Base-by-base conservation (phyloP, 1,140 invertebrate genomes). In the Nasonia longicornis region DNA sequence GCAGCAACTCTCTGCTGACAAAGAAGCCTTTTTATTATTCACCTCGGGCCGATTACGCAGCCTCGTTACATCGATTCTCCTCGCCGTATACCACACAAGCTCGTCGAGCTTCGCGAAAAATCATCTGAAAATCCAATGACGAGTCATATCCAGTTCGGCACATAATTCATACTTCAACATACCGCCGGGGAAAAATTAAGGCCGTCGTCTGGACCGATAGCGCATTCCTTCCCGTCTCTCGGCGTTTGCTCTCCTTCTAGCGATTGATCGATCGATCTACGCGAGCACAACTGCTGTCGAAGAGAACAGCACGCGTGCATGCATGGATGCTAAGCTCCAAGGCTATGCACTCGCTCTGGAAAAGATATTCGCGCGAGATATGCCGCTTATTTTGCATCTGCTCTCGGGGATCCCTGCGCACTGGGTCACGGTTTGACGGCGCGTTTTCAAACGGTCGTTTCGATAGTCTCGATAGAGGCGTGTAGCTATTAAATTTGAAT, bases 361-460 rank as follows among this genome's bases (percentile, higher is more conserved):
- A 77, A 81, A 76, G 66, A 81, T 71, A 81, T 70, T 81, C 38
- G 35, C 48, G 79, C 42, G 12, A 26, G 79, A 75, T 75, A 78
- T n/a, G 29, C 70, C 22, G 38, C 58, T 80, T 66, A 70, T 45
- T 80, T 80, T 75, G 66, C 73, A 74, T 66, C 26, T 75, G 26
- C 22, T 69, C 22, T 69, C 20, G 10, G 38, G 38, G 31, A 42
- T 35, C 70, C 38, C 16, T 38, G 48, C 31, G 31, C 8, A 66
- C 35, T 77, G 75, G 75, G 75, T 77, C 75, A 77, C n/a, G 75
- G 58, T 22, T 66, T 67, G 16, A 20, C 52, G 6, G 2, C 52
- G 16, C 7, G n/a, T n/a, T 20, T n/a, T 58, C 52, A 58, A 58
- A 16, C 52, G 52, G 3, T 58, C 52, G 52, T n/a, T 58, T n/a